Evolutionary conservation across 2,113 vertebrate genomes (phyloP).

Genomic region (Brachirus orientalis): DNA sequence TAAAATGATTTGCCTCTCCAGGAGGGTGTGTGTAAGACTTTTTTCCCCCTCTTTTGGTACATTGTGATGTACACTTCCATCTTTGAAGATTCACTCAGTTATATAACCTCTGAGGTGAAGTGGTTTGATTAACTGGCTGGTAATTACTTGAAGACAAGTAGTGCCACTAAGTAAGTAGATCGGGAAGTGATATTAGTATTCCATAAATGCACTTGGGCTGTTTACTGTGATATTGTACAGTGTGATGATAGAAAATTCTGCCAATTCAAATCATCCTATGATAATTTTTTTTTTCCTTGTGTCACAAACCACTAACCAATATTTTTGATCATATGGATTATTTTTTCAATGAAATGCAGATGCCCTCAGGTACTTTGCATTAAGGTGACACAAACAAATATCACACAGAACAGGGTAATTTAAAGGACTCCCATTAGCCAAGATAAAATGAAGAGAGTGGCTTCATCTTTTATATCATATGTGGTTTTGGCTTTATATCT

Average conservation of each 20-base stretch:
- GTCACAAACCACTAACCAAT: neutral
- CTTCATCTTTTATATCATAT: too few species aligned
- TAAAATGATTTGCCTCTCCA: constrained; percentile 44
- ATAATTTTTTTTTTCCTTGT: neutral
- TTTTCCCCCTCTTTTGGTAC: neutral
- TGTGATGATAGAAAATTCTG: neutral
- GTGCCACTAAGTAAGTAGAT: constrained; percentile 33
- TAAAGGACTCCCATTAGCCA: too few species aligned
- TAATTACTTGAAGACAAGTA: constrained; percentile 54
- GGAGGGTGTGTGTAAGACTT: constrained; percentile 16
- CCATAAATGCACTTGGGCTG: neutral
- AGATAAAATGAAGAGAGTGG: too few species aligned
- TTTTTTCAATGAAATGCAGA: too few species aligned
- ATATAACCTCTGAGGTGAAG: constrained; percentile 33
- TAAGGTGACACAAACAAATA: too few species aligned
- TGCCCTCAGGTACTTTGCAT: too few species aligned
- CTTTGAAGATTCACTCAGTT: constrained; percentile 32
- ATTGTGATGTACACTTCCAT: constrained; percentile 22
- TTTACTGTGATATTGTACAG: neutral
- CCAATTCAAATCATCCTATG: neutral
- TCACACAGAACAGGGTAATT: too few species aligned
- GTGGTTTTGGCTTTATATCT: too few species aligned
- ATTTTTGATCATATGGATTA: neutral
- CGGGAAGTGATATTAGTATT: constrained; percentile 19
- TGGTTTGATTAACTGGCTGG: constrained; percentile 48